A percentile compares a stretch with the other conserved stretches of the same genome.
phyloP scores from a whole-genome alignment of 2,888 invertebrate species.

The Caenorhabditis wallacei region DNA sequence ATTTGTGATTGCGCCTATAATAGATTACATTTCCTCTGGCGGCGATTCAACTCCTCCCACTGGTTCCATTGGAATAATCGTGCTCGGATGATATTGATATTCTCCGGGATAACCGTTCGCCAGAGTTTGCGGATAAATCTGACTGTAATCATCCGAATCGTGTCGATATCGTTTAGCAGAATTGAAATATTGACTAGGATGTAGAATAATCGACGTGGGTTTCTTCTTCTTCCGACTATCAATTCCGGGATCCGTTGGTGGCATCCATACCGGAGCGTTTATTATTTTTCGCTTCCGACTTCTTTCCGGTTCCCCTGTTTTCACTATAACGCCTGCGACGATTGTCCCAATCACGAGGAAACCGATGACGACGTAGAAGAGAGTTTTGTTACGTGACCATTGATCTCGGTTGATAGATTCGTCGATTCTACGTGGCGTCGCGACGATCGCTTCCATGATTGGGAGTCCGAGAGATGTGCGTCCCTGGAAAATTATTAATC shows the following conservation, averaged over 20 bases:
- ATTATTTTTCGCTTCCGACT: slow-evolving; percentile 63
- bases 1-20: no score
- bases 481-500: slow-evolving; percentile 46
- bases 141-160: neutral
- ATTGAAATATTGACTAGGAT: neutral
- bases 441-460: slow-evolving; percentile 62
- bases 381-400: slow-evolving; percentile 9
- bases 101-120: neutral
- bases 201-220: no score
- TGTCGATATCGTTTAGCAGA: neutral
- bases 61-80: neutral
- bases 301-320: slow-evolving; percentile 36
- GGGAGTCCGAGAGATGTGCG: slow-evolving; percentile 46
- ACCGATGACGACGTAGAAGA: slow-evolving; percentile 17
- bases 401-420: neutral
- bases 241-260: slow-evolving; percentile 40
- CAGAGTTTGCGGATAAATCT: neutral
- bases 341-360: slow-evolving; percentile 41
- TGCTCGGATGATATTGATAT: neutral
- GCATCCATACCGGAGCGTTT: slow-evolving; percentile 67
- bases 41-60: neutral
- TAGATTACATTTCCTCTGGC: neutral
- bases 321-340: slow-evolving; percentile 40
- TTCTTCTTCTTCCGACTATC: no score
- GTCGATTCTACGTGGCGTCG: slow-evolving; percentile 2